These are phyloP conservation scores for Sinhomidia bicolor DNA, from an alignment of 2,888 invertebrate genomes.

Conservation along the genomic window DNA sequence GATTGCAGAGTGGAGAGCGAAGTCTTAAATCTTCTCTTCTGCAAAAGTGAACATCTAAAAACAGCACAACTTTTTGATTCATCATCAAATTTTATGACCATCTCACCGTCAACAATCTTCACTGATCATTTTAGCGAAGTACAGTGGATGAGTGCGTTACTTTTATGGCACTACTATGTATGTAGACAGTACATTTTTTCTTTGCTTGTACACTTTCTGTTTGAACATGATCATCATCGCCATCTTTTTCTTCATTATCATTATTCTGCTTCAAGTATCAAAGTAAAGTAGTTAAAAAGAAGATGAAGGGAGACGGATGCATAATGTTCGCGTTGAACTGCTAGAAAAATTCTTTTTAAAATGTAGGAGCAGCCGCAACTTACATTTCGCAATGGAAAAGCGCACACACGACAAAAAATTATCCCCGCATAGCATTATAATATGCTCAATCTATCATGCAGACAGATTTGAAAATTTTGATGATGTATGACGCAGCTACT, in stretches of 20 bases:
- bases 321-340: neutral
- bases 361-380: constrained; percentile 8
- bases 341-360: neutral
- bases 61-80: constrained; percentile 8
- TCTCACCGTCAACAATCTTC: neutral
- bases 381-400: neutral
- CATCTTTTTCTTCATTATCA: neutral
- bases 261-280: constrained; percentile 32
- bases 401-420: neutral
- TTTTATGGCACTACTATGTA: neutral
- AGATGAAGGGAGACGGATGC: neutral
- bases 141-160: constrained; percentile 1
- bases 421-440: neutral
- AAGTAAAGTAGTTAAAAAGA: neutral
- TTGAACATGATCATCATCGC: neutral
- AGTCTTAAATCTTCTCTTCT: too few species aligned
- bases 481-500: neutral
- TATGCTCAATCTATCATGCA: neutral
- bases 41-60: neutral
- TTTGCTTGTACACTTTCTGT: too few species aligned
- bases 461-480: neutral
- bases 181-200: neutral
- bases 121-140: too few species aligned
- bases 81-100: constrained; percentile 17
- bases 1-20: too few species aligned